phyloP scores from a whole-genome alignment of 2,797 vertebrate species.

The Neosilurus hyrtlii region DNA sequence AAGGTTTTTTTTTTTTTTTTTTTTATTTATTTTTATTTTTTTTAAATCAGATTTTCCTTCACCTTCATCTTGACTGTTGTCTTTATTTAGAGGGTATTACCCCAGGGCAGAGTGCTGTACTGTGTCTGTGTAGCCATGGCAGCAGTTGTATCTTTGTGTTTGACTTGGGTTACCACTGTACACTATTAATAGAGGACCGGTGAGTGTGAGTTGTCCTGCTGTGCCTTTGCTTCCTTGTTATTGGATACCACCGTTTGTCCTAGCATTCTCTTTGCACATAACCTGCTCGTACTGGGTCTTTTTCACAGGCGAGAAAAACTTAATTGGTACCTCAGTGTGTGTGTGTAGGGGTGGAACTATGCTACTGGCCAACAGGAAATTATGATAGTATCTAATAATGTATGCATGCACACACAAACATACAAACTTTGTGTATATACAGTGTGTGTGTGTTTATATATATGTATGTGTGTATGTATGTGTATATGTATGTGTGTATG shows the following conservation, averaged over 20 bases:
- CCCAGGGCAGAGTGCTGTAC: neutral
- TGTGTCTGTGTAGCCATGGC: slow-evolving; percentile 41
- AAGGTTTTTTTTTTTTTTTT: no score
- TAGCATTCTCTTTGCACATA: slow-evolving; percentile 4
- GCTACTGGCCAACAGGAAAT: no score
- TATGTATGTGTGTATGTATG: no score
- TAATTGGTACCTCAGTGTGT: neutral
- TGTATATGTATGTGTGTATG: no score
- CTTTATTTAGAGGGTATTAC: neutral
- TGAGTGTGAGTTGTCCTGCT: slow-evolving; percentile 21
- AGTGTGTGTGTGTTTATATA: no score
- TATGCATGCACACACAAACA: no score
- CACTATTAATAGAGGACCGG: slow-evolving; percentile 43
- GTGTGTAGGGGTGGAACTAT: no score
- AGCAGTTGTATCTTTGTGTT: slow-evolving; percentile 30
- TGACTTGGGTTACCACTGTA: slow-evolving; percentile 33
- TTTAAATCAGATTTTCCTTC: no score
- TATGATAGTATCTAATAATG: no score
- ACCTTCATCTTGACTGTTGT: neutral
- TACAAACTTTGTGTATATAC: no score
- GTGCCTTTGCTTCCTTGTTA: slow-evolving; percentile 35
- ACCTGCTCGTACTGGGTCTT: neutral
- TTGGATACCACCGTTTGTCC: slow-evolving; percentile 35
- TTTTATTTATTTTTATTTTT: neutral
- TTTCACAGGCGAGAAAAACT: neutral